Conservation (phyloP, 2,888 invertebrate species). For the Iselma pallidipennis region DNA sequence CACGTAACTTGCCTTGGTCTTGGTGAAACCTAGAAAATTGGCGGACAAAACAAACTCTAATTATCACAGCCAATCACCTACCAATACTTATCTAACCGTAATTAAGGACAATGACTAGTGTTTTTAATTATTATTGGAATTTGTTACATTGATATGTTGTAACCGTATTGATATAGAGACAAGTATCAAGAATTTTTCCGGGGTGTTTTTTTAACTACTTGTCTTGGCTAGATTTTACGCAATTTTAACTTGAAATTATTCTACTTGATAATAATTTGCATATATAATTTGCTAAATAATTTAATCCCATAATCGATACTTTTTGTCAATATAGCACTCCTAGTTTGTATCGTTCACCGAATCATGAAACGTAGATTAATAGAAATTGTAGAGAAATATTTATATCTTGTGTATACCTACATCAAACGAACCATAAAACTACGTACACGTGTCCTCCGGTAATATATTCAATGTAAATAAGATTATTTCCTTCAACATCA, state of each 20-base stretch:
- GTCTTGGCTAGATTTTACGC: neutral
- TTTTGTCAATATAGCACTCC: neutral
- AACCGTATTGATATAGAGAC: neutral
- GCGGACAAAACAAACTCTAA: neutral
- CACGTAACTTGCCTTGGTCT: neutral
- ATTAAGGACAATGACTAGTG: neutral
- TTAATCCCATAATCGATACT: too few relatives aligned
- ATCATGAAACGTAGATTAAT: neutral
- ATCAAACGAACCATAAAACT: conserved; percentile 1
- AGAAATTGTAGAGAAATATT: neutral
- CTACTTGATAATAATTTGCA: neutral
- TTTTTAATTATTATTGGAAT: neutral
- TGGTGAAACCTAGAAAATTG: neutral
- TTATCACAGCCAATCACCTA: neutral
- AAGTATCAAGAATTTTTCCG: neutral
- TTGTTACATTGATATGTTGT: neutral
- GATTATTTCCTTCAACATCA: neutral
- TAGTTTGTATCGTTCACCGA: neutral
- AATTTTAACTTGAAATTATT: neutral
- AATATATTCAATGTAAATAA: conserved; percentile 1
- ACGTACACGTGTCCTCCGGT: neutral
- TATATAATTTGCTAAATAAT: neutral
- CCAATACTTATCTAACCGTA: neutral
- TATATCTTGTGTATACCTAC: neutral
- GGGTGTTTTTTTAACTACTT: neutral